phyloP scores from a whole-genome alignment of 1,140 invertebrate species.

The Drosophila busckii region DNA sequence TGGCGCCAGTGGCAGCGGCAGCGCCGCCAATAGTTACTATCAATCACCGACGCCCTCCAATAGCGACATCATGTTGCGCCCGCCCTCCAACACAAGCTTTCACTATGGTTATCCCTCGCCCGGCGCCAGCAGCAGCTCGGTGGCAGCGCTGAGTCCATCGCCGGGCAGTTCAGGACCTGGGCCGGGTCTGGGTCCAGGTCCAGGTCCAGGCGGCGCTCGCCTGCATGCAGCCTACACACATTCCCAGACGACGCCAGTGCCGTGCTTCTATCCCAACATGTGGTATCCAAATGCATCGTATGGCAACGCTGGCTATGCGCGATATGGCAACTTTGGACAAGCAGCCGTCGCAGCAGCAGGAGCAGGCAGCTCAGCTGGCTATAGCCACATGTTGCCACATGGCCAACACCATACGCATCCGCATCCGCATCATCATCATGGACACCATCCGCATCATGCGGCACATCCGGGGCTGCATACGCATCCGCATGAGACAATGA shows the following conservation, averaged over 20 bases:
- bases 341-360: not conserved
- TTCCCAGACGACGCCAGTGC: constrained; percentile 38
- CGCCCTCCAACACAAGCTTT: constrained; percentile 51
- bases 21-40: constrained; percentile 54
- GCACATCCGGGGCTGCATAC: constrained; percentile 22
- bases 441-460: constrained; percentile 30
- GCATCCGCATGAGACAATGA: constrained; percentile 69
- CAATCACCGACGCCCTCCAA: constrained; percentile 52
- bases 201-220: constrained; percentile 7
- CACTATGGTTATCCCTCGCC: constrained; percentile 54
- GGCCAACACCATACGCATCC: constrained; percentile 16
- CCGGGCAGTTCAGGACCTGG: not conserved
- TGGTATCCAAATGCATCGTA: constrained; percentile 73
- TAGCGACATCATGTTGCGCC: constrained; percentile 53
- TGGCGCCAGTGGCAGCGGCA: constrained; percentile 36
- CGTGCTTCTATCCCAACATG: constrained; percentile 64
- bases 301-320: constrained; percentile 24
- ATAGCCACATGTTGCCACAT: constrained; percentile 4
- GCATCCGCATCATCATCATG: constrained; percentile 28
- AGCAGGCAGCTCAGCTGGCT: constrained; percentile 18
- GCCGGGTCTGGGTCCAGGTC: not conserved
- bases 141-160: not conserved
- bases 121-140: not conserved
- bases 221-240: constrained; percentile 44
- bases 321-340: constrained; percentile 10